phyloP scores from a whole-genome alignment of 2,797 vertebrate species.

The Ambastaia sidthimunki region DNA sequence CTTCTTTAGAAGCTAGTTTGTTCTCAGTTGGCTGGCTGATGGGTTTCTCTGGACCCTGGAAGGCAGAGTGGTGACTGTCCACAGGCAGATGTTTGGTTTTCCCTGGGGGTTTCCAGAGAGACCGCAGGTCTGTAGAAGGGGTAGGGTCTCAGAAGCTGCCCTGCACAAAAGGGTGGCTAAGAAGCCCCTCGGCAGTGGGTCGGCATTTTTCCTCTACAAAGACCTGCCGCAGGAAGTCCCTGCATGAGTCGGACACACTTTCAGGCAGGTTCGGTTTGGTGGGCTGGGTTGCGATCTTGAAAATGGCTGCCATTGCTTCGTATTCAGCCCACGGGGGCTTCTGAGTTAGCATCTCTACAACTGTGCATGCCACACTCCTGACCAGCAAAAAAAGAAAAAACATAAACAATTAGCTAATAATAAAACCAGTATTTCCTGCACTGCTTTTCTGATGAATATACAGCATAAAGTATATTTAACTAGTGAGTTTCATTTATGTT shows the following conservation, averaged over 20 bases:
- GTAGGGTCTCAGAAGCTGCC: conserved; percentile 79
- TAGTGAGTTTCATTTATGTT: no score
- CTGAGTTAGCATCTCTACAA: conserved; percentile 94
- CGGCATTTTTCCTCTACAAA: conserved; percentile 92
- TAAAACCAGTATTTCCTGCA: neutral
- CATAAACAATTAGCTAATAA: neutral
- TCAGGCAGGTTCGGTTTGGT: conserved; percentile 89
- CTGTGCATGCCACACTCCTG: conserved; percentile 92
- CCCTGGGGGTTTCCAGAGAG: conserved; percentile 38
- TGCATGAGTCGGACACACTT: conserved; percentile 81
- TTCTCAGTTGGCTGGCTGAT: conserved; percentile 59
- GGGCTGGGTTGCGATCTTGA: conserved; percentile 93
- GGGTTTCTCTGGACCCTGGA: conserved; percentile 64
- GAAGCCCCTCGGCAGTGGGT: conserved; percentile 86
- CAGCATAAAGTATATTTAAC: no score
- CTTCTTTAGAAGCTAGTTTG: conserved; percentile 54
- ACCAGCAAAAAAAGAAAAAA: conserved; percentile 1
- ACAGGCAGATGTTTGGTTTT: conserved; percentile 60
- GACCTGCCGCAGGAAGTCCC: conserved; percentile 88
- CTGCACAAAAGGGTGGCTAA: conserved; percentile 86
- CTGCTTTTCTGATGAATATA: no score
- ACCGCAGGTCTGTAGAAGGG: conserved; percentile 14
- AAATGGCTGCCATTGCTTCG: conserved; percentile 94
- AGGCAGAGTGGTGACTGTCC: conserved; percentile 74
- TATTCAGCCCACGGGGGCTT: conserved; percentile 93